These are phyloP conservation scores for Aplocera efformata DNA, from an alignment of 2,888 invertebrate genomes.

Conservation along the genomic window DNA sequence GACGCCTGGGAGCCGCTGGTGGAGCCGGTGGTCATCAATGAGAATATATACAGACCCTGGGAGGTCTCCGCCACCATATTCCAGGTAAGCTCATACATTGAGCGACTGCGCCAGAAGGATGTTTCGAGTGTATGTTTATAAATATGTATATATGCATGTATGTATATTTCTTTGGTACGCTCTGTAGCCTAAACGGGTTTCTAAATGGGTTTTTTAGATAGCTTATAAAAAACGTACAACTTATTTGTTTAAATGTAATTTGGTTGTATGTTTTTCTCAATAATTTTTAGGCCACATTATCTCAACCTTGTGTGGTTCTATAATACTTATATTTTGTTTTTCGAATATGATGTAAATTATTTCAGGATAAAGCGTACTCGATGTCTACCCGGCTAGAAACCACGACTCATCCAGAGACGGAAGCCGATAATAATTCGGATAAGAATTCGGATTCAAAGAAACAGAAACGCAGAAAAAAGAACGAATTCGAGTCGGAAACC, in stretches of 20 bases:
- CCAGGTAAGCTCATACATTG: slow-evolving; percentile 51
- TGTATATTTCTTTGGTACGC: too few species aligned
- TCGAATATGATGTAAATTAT: too few species aligned
- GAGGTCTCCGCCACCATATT: slow-evolving; percentile 84
- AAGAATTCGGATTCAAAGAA: slow-evolving; percentile 45
- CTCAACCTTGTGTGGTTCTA: too few species aligned
- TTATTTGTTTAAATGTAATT: too few species aligned
- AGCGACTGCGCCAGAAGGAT: too few species aligned
- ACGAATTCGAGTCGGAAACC: slow-evolving; percentile 76
- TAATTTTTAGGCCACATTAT: neutral
- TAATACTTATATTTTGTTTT: too few species aligned
- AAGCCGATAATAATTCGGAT: too few species aligned
- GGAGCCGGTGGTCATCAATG: slow-evolving; percentile 85
- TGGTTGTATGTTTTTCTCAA: neutral
- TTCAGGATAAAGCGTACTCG: slow-evolving; percentile 79
- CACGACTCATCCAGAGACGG: slow-evolving; percentile 43
- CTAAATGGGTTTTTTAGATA: too few species aligned
- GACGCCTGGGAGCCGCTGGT: slow-evolving; percentile 92
- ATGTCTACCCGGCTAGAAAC: slow-evolving; percentile 69
- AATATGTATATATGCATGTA: too few species aligned
- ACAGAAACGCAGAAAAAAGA: slow-evolving; percentile 52
- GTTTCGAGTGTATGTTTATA: too few species aligned
- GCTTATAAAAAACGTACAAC: too few species aligned
- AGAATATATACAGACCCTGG: slow-evolving; percentile 86
- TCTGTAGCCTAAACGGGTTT: too few species aligned